A percentile compares a stretch with the other conserved stretches of the same genome.
Evolutionary conservation across 2,797 vertebrate genomes (phyloP).

Genomic region (Oreochromis grahami): DNA sequence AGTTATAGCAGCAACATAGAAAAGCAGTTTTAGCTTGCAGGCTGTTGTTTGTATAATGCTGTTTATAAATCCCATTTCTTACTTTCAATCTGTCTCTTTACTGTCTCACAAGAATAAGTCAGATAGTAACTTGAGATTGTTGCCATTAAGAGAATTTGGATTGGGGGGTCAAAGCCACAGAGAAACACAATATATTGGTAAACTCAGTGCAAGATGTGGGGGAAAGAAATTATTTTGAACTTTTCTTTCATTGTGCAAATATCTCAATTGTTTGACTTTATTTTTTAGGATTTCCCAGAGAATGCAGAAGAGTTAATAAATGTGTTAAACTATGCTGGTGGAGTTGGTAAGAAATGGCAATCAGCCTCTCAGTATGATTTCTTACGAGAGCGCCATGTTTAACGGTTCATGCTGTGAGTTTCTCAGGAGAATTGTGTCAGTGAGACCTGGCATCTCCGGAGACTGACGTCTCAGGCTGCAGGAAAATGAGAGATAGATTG

Average conservation of each 20-base stretch:
- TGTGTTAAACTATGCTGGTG: background rate
- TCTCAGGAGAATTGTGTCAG: conserved; percentile 39
- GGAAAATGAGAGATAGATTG: conserved; percentile 16
- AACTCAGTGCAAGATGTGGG: background rate
- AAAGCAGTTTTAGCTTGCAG: background rate
- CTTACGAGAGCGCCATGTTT: conserved; percentile 23
- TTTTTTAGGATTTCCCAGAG: background rate
- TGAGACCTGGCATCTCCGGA: conserved; percentile 43
- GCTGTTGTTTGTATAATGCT: background rate
- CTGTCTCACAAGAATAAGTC: background rate
- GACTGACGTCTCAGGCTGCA: conserved; percentile 30
- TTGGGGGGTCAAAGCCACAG: background rate
- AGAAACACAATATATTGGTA: background rate
- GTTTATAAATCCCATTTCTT: background rate
- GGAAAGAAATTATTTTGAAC: background rate
- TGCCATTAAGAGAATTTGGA: background rate
- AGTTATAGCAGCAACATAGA: background rate
- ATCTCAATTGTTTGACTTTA: background rate
- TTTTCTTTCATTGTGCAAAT: background rate
- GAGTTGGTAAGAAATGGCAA: conserved; percentile 15
- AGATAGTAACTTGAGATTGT: background rate
- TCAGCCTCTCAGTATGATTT: conserved; percentile 23
- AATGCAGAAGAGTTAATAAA: background rate
- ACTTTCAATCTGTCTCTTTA: background rate
- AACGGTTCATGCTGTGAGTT: conserved; percentile 44